Percentiles rank a stretch among this genome's conserved stretches.
Conservation (phyloP, 2,888 invertebrate species). For the Nemotelus pantherinus region DNA sequence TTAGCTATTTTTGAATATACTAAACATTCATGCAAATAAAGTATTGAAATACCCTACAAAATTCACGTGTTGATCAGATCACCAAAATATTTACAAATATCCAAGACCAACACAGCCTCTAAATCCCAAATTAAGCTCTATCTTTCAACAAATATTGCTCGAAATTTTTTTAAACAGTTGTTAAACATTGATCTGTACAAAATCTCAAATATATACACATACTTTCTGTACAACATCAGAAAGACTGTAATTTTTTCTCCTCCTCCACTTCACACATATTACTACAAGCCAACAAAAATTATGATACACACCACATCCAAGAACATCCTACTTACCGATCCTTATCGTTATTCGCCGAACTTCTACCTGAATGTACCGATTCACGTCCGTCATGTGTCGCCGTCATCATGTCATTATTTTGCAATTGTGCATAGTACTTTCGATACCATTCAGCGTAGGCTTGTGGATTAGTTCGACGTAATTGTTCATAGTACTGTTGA, state of each 20-base stretch:
- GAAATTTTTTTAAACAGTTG: not conserved
- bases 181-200: not conserved
- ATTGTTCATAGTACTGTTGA: constrained; percentile 78
- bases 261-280: not conserved
- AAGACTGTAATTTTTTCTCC: no score
- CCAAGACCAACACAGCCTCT: no score
- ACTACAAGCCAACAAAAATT: not conserved
- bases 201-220: not conserved
- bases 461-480: constrained; percentile 80
- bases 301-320: no score
- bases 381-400: constrained; percentile 72
- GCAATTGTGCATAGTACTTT: constrained; percentile 69
- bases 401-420: constrained; percentile 55
- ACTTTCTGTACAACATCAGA: no score
- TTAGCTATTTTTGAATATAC: no score
- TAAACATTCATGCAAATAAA: no score
- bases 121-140: not conserved
- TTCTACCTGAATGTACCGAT: constrained; percentile 84
- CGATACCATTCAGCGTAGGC: constrained; percentile 83
- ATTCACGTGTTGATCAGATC: no score
- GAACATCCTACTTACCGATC: constrained; percentile 67
- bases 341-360: constrained; percentile 77
- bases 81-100: no score
- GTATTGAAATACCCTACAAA: no score
- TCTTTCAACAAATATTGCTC: constrained; percentile 23